Base-by-base conservation (phyloP, 1,140 invertebrate genomes). In the Tenebrio molitor region DNA sequence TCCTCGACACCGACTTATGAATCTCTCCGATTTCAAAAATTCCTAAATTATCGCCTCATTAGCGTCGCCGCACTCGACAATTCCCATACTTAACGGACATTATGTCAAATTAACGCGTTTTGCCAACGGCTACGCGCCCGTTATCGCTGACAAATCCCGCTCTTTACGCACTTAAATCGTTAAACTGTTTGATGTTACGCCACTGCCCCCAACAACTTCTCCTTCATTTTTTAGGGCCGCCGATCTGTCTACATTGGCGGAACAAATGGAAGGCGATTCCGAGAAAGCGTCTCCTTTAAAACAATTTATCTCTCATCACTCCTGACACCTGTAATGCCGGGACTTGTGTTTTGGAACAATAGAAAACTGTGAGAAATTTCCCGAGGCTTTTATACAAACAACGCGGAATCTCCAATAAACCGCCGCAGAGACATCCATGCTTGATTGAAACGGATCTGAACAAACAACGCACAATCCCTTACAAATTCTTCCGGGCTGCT, bases 271-370 rank as follows among this genome's bases (percentile, higher is more conserved):
- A 46, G 50, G 50, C 50, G 50, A 58, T 58, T 58, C 50, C 50
- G 50, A 58, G 50, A 58, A 58, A 58, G 50, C 50, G 50, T 58
- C 50, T 58, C 19, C 23, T 58, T 58, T 58, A 58, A 58, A 58
- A 58, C 50, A 58, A 58, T 58, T 58, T 58, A 58, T 58, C 50
- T 58, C 50, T 58, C 50, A 58, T 58, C 50, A 58, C 50, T 58
- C 23, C 50, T 58, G 50, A 58, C 50, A 58, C 50, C 50, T 58
- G 50, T 58, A 58, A 58, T 58, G 29, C 50, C 50, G n/a, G 8
- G 50, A 58, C 8, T 58, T 58, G 50, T 58, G 50, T 58, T 58
- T 29, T 58, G 50, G 44, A 58, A 58, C 50, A 58, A 58, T 58
- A 58, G 50, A 58, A 29, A 58, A 29, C 50, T 58, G 50, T 58